These are phyloP conservation scores for Hypotaenidia okinawae DNA, from an alignment of 2,797 vertebrate genomes.

Conservation along the genomic window DNA sequence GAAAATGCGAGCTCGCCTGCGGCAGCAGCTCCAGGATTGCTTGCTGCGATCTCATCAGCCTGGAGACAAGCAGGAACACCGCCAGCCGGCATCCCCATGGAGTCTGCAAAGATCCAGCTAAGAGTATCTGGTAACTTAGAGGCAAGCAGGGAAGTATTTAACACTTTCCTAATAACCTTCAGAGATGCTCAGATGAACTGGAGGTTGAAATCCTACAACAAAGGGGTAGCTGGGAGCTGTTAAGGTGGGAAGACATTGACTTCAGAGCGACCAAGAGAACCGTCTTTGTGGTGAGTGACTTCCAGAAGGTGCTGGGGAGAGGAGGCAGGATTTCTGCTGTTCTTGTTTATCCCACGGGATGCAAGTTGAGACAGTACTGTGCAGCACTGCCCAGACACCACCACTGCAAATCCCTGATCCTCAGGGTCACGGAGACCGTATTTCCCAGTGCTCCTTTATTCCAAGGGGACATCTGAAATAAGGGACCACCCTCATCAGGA, in stretches of 20 bases:
- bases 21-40: background rate
- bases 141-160: background rate
- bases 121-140: background rate
- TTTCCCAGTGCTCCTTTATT: background rate
- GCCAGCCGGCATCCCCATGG: rapidly evolving
- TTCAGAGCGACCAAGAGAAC: background rate
- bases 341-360: background rate
- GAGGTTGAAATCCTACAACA: background rate
- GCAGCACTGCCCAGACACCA: background rate
- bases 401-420: background rate
- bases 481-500: background rate
- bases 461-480: background rate
- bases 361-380: background rate
- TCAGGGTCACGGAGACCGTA: background rate
- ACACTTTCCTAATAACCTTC: background rate
- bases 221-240: background rate
- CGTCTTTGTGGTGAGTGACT: background rate
- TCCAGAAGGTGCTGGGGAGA: background rate
- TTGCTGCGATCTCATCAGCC: background rate
- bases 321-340: background rate
- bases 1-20: background rate
- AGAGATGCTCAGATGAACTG: background rate
- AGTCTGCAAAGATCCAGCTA: background rate
- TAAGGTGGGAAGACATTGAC: background rate
- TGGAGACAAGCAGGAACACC: background rate